phyloP scores from a whole-genome alignment of 2,888 invertebrate genomes.

The Caenorhabditis becei region DNA sequence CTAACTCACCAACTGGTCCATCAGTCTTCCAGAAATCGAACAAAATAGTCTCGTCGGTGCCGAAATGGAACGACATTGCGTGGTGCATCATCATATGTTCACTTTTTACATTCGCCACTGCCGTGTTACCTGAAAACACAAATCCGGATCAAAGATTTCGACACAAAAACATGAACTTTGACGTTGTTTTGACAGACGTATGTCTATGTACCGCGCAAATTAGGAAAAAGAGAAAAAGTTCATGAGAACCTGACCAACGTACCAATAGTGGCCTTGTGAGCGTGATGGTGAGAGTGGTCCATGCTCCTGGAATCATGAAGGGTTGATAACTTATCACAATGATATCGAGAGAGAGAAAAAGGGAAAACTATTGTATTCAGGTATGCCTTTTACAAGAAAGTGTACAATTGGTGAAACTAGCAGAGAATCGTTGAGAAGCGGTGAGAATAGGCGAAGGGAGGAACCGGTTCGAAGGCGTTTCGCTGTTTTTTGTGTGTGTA shows the following conservation, averaged over 20 bases:
- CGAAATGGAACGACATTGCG: slow-evolving; percentile 73
- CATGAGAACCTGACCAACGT: not conserved
- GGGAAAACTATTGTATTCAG: too few species aligned
- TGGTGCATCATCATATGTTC: slow-evolving; percentile 66
- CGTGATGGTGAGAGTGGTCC: slow-evolving; percentile 51
- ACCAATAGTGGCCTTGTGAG: slow-evolving; percentile 50
- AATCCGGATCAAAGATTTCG: not conserved
- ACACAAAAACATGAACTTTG: too few species aligned
- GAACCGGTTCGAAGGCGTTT: too few species aligned
- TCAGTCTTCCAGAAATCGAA: slow-evolving; percentile 78
- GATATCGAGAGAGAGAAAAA: not conserved
- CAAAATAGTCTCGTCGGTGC: slow-evolving; percentile 74
- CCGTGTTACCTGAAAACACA: slow-evolving; percentile 44
- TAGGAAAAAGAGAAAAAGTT: slow-evolving; percentile 8
- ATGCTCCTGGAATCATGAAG: slow-evolving; percentile 3
- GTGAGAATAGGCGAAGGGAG: too few species aligned
- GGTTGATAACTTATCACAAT: too few species aligned
- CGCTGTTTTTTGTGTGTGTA: too few species aligned
- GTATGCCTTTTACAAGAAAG: too few species aligned
- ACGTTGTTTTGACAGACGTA: too few species aligned
- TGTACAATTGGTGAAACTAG: too few species aligned
- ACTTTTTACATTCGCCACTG: slow-evolving; percentile 26
- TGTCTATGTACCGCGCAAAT: too few species aligned
- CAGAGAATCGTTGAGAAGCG: too few species aligned
- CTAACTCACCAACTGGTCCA: slow-evolving; percentile 66